Percentiles rank a stretch among this genome's conserved stretches.
phyloP scores from a whole-genome alignment of 2,113 vertebrate genomes.

The Bostrychus sinensis region DNA sequence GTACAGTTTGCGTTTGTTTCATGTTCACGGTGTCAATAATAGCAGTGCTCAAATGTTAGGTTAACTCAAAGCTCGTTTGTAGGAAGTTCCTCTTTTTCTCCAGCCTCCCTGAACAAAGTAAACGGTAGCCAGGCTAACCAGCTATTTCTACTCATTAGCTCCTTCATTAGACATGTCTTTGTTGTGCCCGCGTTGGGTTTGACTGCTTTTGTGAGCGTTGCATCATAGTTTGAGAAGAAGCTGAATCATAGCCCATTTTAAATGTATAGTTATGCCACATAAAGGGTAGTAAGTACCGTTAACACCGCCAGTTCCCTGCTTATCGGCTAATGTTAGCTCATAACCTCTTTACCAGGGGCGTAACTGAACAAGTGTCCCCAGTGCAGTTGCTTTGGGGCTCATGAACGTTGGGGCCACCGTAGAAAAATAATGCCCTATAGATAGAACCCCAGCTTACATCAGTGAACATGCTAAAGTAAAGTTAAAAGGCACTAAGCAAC shows the following conservation, averaged over 20 bases:
- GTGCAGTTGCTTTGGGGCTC: background rate
- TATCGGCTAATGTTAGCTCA: constrained; percentile 65
- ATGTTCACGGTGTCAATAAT: constrained; percentile 51
- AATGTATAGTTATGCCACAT: background rate
- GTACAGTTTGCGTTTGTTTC: constrained; percentile 55
- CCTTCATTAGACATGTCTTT: constrained; percentile 61
- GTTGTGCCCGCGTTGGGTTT: constrained; percentile 15
- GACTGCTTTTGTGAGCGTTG: background rate
- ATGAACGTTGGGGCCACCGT: background rate
- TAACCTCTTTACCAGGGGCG: constrained; percentile 21
- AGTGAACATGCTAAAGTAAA: too few species aligned
- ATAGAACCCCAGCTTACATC: too few species aligned
- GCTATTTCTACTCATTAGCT: constrained; percentile 58
- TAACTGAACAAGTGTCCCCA: constrained; percentile 4
- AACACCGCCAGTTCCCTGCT: constrained; percentile 55
- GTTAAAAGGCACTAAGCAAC: too few species aligned
- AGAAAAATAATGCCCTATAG: background rate
- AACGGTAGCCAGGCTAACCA: constrained; percentile 69
- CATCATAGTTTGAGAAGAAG: background rate
- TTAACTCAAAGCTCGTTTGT: constrained; percentile 61
- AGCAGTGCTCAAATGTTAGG: constrained; percentile 43
- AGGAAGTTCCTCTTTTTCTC: constrained; percentile 75
- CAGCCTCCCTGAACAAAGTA: constrained; percentile 74
- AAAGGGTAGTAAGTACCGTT: constrained; percentile 51
- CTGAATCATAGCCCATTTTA: background rate